Evolutionary conservation across 2,797 vertebrate genomes (phyloP).

Genomic region (Spinus pinus): DNA sequence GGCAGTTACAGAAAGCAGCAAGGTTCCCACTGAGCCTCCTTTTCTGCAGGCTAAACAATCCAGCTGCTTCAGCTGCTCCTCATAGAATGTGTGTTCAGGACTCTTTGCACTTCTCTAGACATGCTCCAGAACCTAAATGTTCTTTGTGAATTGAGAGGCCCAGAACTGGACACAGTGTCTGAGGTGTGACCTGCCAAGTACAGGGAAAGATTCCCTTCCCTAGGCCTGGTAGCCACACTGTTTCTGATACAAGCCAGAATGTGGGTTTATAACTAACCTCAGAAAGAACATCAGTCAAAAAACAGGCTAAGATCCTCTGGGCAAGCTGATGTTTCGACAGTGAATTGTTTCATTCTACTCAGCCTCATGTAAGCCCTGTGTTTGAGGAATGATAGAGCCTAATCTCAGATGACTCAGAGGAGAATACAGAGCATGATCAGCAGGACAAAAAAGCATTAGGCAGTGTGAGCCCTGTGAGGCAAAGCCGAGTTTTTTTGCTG

Average conservation of each 20-base stretch:
- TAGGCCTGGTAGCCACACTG: too few relatives aligned
- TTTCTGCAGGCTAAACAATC: not conserved
- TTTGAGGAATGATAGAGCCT: not conserved
- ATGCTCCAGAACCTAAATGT: not conserved
- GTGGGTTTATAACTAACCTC: not conserved
- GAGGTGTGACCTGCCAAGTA: accelerated
- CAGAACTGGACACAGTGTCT: not conserved
- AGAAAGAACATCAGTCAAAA: not conserved
- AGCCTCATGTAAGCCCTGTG: not conserved
- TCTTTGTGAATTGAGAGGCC: not conserved
- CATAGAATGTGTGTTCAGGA: accelerated
- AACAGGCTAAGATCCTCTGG: not conserved
- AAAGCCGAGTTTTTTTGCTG: not conserved
- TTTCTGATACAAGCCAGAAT: not conserved
- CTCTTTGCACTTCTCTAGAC: not conserved
- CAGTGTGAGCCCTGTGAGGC: not conserved
- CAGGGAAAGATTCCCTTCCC: not conserved
- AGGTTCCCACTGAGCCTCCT: not conserved
- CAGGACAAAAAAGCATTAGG: not conserved
- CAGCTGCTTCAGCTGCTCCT: not conserved
- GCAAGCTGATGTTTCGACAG: not conserved
- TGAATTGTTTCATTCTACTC: not conserved
- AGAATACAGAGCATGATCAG: not conserved
- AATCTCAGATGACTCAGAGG: not conserved
- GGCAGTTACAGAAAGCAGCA: not conserved